Conservation (phyloP, 2,888 invertebrate genomes). For the Chorisops tibialis region DNA sequence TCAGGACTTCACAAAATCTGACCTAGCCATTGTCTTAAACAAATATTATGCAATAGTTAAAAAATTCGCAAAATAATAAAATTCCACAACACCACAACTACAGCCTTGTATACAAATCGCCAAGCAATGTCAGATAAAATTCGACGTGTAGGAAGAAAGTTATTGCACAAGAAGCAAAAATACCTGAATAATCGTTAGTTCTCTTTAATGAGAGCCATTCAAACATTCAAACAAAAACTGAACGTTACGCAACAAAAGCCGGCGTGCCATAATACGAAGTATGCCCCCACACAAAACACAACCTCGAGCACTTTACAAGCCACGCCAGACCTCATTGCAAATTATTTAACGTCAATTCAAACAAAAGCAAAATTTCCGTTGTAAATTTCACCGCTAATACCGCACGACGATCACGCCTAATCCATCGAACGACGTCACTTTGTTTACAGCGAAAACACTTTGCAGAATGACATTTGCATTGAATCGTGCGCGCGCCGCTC, state of each 20-base stretch:
- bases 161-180: constrained; percentile 4
- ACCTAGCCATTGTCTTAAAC: no score
- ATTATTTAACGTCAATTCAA: no score
- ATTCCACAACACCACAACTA: no score
- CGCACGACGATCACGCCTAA: background rate
- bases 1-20: no score
- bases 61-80: no score
- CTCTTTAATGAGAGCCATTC: background rate
- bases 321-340: background rate
- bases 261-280: no score
- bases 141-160: background rate
- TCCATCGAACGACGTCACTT: background rate
- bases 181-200: background rate
- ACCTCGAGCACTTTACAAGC: constrained; percentile 1
- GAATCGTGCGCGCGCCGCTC: no score
- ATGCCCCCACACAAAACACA: no score
- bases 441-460: background rate
- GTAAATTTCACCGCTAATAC: background rate
- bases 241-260: no score
- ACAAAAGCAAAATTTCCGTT: background rate
- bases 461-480: constrained; percentile 3
- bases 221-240: background rate
- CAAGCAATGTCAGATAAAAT: no score
- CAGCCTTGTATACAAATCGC: no score
- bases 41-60: no score